Evolutionary conservation across 2,797 vertebrate species (phyloP).

Genomic region (Pelobates cultripes): DNA sequence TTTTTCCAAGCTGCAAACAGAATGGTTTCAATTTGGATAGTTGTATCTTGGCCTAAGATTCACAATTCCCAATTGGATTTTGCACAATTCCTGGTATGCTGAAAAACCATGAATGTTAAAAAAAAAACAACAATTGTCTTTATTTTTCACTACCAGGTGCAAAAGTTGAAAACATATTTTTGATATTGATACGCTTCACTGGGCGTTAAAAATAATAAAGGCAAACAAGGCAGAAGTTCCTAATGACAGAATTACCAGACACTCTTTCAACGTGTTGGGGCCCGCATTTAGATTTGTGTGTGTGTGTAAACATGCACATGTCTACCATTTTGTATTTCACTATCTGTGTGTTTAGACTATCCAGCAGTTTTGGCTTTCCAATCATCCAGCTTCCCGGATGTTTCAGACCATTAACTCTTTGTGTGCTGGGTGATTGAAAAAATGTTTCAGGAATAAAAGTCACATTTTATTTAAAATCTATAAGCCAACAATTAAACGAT

Average conservation of each 20-base stretch:
- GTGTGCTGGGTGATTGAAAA: not conserved
- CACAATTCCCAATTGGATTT: too few species aligned
- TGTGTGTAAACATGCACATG: slow-evolving; percentile 22
- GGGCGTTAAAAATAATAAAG: slow-evolving; percentile 18
- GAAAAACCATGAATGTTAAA: too few species aligned
- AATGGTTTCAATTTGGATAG: too few species aligned
- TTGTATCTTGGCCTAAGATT: too few species aligned
- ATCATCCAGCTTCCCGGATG: not conserved
- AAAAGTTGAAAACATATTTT: not conserved
- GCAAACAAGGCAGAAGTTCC: too few species aligned
- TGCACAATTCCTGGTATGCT: too few species aligned
- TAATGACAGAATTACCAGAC: slow-evolving; percentile 21
- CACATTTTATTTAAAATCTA: too few species aligned
- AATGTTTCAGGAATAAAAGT: too few species aligned
- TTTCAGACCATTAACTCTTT: not conserved
- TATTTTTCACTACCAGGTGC: too few species aligned
- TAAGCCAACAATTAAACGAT: too few species aligned
- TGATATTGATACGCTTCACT: slow-evolving; percentile 18
- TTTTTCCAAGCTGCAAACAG: too few species aligned
- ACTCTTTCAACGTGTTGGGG: slow-evolving; percentile 11
- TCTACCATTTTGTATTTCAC: slow-evolving; percentile 11
- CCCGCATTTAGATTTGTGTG: not conserved
- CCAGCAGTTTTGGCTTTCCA: not conserved
- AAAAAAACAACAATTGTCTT: too few species aligned
- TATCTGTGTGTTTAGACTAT: slow-evolving; percentile 35